Evolutionary conservation across 2,888 invertebrate genomes (phyloP).

Genomic region (Drosophila birchii): DNA sequence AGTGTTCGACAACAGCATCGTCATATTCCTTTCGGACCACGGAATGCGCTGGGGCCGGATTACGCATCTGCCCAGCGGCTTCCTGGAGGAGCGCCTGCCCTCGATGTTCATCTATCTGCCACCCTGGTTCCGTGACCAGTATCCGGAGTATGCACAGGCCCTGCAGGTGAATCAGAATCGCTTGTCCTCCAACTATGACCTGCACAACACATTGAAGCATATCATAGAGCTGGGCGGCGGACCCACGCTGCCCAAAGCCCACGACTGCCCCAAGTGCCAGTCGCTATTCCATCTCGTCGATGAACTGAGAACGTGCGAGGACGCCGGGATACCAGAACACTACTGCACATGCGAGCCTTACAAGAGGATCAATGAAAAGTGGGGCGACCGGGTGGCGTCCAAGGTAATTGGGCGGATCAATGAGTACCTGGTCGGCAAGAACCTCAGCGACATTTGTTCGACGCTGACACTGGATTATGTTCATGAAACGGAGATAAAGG

Average conservation of each 20-base stretch:
- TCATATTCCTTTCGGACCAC: constrained; percentile 91
- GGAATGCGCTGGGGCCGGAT: constrained; percentile 90
- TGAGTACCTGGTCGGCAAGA: constrained; percentile 52
- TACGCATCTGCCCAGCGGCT: constrained; percentile 88
- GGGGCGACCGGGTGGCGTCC: constrained; percentile 50
- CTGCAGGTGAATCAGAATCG: constrained; percentile 87
- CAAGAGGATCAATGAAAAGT: constrained; percentile 30
- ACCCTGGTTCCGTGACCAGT: constrained; percentile 86
- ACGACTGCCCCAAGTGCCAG: constrained; percentile 87
- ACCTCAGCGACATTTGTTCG: constrained; percentile 53
- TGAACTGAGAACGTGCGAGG: constrained; percentile 87
- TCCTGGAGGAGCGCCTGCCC: constrained; percentile 91
- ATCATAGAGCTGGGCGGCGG: constrained; percentile 85
- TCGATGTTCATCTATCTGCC: constrained; percentile 89
- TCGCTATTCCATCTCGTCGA: constrained; percentile 87
- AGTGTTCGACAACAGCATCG: constrained; percentile 87
- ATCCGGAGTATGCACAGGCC: constrained; percentile 86
- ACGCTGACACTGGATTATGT: constrained; percentile 53
- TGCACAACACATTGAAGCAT: constrained; percentile 89
- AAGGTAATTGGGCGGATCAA: constrained; percentile 55
- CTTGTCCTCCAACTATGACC: constrained; percentile 89
- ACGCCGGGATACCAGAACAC: constrained; percentile 88
- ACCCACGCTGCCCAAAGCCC: constrained; percentile 72
- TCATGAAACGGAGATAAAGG: constrained; percentile 53
- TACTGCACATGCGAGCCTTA: constrained; percentile 89